A percentile compares a stretch with the other conserved stretches of the same genome.
These are phyloP conservation scores for Zonotrichia leucophrys DNA, from an alignment of 2,113 vertebrate species.

Conservation along the genomic window DNA sequence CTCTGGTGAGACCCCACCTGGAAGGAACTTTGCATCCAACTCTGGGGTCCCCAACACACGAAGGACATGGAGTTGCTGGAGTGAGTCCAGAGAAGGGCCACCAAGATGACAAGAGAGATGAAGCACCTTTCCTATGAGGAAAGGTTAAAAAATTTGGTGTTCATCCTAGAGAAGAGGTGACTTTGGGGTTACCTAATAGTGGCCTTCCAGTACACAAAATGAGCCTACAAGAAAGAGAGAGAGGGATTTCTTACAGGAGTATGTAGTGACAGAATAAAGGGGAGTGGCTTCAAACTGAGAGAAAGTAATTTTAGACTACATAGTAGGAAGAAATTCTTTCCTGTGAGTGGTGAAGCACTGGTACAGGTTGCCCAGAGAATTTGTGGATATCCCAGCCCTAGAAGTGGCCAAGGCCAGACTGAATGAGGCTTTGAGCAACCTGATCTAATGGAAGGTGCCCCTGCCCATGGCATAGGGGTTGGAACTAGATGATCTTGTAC, in stretches of 20 bases:
- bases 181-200: background rate
- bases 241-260: background rate
- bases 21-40: background rate
- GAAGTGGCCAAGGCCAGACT: background rate
- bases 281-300: background rate
- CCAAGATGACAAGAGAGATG: background rate
- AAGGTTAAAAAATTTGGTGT: background rate
- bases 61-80: background rate
- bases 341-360: background rate
- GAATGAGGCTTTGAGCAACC: background rate
- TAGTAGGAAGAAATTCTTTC: background rate
- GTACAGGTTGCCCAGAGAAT: background rate
- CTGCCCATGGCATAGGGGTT: fast-evolving
- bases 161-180: background rate
- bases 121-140: background rate
- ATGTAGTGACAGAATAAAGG: background rate
- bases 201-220: background rate
- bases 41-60: background rate
- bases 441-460: background rate
- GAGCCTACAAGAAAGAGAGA: background rate
- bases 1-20: background rate
- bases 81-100: background rate
- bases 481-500: background rate
- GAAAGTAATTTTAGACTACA: background rate
- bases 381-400: background rate